Conservation (phyloP, 2,113 vertebrate species). For the Aphyosemion australe region DNA sequence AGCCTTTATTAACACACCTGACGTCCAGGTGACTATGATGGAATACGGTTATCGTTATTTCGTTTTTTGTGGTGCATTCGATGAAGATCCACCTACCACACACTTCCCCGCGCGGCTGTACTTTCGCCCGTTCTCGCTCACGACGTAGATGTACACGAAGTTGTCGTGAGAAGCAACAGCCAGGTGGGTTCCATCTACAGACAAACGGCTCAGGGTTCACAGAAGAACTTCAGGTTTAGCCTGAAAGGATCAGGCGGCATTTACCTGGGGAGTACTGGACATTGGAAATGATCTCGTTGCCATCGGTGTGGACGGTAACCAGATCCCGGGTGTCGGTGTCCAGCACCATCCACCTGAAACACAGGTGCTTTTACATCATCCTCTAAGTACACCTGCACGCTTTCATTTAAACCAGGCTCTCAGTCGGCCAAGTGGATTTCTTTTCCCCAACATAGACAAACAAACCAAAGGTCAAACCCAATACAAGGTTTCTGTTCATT, state of each 20-base stretch:
- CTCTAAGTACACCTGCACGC: too few species aligned
- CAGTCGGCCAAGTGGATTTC: too few species aligned
- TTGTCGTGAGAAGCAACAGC: constrained; percentile 90
- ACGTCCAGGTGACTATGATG: too few species aligned
- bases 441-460: too few species aligned
- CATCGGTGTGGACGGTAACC: constrained; percentile 87
- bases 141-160: constrained; percentile 90
- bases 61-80: too few species aligned
- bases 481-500: too few species aligned
- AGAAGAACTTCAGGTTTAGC: not conserved
- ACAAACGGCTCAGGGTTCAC: constrained; percentile 14
- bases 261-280: constrained; percentile 90
- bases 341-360: constrained; percentile 87
- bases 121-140: constrained; percentile 82
- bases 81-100: constrained; percentile 66
- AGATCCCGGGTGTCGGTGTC: constrained; percentile 88
- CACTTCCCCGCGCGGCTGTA: constrained; percentile 84
- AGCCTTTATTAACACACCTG: too few species aligned
- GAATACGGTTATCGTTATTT: too few species aligned
- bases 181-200: constrained; percentile 80
- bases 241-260: too few species aligned
- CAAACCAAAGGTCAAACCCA: too few species aligned
- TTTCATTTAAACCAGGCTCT: too few species aligned
- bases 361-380: not conserved
- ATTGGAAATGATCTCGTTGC: constrained; percentile 88